Percentiles rank a stretch among this genome's conserved stretches.
These are phyloP conservation scores for Oreotrochilus melanogaster DNA, from an alignment of 2,113 vertebrate genomes.

Conservation along the genomic window DNA sequence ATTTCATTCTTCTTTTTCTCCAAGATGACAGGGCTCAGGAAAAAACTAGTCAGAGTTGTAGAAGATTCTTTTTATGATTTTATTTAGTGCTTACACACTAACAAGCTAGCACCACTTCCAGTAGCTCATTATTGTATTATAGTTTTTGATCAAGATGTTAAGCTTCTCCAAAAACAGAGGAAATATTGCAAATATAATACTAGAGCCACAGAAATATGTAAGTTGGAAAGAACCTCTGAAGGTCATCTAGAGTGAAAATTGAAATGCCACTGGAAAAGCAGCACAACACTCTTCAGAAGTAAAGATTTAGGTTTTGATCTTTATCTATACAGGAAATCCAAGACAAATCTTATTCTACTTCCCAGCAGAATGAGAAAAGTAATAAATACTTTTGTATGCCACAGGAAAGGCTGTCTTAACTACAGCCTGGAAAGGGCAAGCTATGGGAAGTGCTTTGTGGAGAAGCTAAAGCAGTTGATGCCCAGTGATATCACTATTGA, in stretches of 20 bases:
- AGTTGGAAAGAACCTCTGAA: not conserved
- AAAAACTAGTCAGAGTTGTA: not conserved
- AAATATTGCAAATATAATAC: not conserved
- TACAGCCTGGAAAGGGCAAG: not conserved
- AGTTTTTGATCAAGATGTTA: not conserved
- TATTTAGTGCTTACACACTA: not conserved
- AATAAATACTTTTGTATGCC: not conserved
- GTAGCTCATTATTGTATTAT: not conserved
- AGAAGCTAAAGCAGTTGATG: not conserved
- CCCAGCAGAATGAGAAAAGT: not conserved
- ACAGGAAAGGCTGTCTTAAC: not conserved
- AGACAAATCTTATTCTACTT: slow-evolving; percentile 4
- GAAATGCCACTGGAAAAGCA: slow-evolving; percentile 30
- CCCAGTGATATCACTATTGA: not conserved
- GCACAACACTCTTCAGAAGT: not conserved
- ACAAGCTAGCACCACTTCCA: not conserved
- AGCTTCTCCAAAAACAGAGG: not conserved
- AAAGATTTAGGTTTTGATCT: slow-evolving; percentile 48
- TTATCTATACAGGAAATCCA: slow-evolving; percentile 37
- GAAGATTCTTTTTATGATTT: not conserved
- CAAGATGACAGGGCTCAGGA: not conserved
- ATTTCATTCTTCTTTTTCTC: slow-evolving; percentile 11
- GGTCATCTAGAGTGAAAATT: slow-evolving; percentile 3
- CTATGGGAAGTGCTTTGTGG: not conserved
- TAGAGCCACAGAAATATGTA: not conserved